Base-by-base conservation (phyloP, 2,113 vertebrate genomes). In the Tenebrosternarchus preto region DNA sequence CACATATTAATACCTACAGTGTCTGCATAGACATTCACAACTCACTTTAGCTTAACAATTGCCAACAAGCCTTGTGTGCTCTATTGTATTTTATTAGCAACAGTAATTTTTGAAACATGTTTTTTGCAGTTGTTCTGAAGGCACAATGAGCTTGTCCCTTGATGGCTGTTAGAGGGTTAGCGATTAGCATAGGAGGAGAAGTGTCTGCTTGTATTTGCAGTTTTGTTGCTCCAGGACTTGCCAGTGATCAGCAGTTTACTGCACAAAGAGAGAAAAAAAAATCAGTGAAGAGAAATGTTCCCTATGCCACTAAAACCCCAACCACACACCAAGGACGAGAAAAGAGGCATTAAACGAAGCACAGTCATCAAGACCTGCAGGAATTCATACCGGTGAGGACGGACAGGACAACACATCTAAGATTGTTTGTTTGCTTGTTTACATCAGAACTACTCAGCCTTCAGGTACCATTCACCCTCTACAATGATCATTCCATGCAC, bases 171-270 rank as follows among this genome's bases (percentile, higher is more conserved):
- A 73, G 17, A 36, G 33, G 31, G 33, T 25, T 9, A 60, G 61
- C 46, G 74, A 83, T 83, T 83, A 75, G 43, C 9, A 19, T 55
- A 24, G n/a, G 68, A 60, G 31, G 25, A 22, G n/a, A 36, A 75
- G 3, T 66, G 67, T 70, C 71, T 60, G 24, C 61, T 78, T 31
- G 46, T 73, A 50, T 20, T 53, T 50, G 33, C 50, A 57, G 70
- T 57, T 33, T 46, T 60, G 56, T 5, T 39, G 53, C 29, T 55
- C 43, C 20, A 46, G 25, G 29, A 11, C 36, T 19, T 33, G 63
- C 9, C 5, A 33, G n/a, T 39, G 20, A 56, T 82, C 68, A 77
- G 25, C 69, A 73, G 67, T 78, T 78, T 64, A 55, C 8, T 57
- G 17, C 15, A 31, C 50, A 27, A 72, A 67, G 71, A 19, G 0